Conservation (phyloP, 2,888 invertebrate genomes). For the Micropterix aruncella region DNA sequence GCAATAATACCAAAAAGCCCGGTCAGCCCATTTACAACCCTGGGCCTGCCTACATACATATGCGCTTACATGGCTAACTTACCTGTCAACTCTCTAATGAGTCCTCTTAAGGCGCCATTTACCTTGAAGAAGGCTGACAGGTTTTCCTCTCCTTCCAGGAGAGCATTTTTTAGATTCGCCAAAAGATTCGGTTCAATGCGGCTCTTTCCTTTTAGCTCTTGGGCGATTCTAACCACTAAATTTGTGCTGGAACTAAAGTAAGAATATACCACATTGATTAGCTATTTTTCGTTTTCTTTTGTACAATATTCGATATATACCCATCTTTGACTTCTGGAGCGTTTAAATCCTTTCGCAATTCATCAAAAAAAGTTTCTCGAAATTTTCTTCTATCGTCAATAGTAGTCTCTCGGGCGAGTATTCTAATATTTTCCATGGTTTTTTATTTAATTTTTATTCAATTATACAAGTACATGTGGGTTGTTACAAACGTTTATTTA, state of each 20-base stretch:
- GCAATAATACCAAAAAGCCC: too few species aligned
- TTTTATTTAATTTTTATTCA: not conserved
- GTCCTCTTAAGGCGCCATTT: slow-evolving; percentile 27
- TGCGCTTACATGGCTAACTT: too few species aligned
- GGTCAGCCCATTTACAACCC: too few species aligned
- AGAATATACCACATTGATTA: too few species aligned
- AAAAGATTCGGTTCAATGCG: slow-evolving; percentile 19
- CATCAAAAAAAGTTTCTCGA: not conserved
- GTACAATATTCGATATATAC: too few species aligned
- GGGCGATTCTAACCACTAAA: slow-evolving; percentile 18
- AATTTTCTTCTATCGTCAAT: not conserved
- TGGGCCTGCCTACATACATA: too few species aligned
- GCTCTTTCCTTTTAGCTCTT: slow-evolving; percentile 24
- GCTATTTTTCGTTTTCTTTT: not conserved
- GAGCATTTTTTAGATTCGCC: slow-evolving; percentile 22
- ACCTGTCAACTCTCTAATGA: slow-evolving; percentile 39
- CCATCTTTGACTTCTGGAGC: too few species aligned
- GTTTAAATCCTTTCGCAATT: not conserved
- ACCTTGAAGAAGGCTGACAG: slow-evolving; percentile 22
- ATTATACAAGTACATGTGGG: not conserved
- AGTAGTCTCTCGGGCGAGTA: not conserved
- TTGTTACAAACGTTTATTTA: not conserved
- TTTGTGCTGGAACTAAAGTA: not conserved
- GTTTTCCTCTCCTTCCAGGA: slow-evolving; percentile 25
- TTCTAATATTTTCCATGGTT: not conserved